Evolutionary conservation across 2,113 vertebrate species (phyloP).

Genomic region (mouse (Mus musculus)): GRCm39 chr19:19499501-19500000

Average conservation of each 20-base stretch:
- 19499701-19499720: neutral
- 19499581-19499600: neutral
- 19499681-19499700: neutral
- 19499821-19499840: slow-evolving; percentile 59
- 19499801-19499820: slow-evolving; percentile 72
- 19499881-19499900: slow-evolving; percentile 73
- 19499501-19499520: neutral
- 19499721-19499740: neutral
- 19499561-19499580: neutral
- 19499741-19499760: neutral
- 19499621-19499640: neutral
- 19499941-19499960: slow-evolving; percentile 65
- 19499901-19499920: slow-evolving; percentile 64
- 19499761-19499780: slow-evolving; percentile 49
- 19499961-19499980: slow-evolving; percentile 44
- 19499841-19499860: slow-evolving; percentile 63
- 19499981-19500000: slow-evolving; percentile 58
- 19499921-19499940: slow-evolving; percentile 70
- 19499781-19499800: slow-evolving; percentile 60
- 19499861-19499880: slow-evolving; percentile 74
- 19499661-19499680: neutral
- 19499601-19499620: neutral
- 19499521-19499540: neutral
- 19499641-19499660: neutral
- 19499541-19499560: neutral